Base-by-base conservation (phyloP, 2,888 invertebrate species). In the Vandiemenella viatica region DNA sequence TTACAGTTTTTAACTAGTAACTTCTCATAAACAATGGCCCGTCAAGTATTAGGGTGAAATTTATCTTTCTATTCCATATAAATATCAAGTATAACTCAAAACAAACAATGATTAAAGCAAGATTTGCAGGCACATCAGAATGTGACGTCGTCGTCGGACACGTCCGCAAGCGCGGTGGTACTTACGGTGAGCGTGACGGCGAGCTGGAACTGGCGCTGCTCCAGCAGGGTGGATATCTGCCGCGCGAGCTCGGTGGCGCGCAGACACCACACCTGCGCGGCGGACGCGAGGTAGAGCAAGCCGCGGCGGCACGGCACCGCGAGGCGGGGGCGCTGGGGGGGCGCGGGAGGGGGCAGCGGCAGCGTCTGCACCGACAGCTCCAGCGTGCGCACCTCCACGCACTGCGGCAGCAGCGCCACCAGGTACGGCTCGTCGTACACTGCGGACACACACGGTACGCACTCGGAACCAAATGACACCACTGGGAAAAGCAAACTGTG, bases 351-450 rank as follows among this genome's bases (percentile, higher is more conserved):
- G 13, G 18, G 18, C 8, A 42, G 20, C 37, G 59, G 58, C 4
- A 90, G 80, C 2, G 80, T 73, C 56, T 93, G 72, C 1, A 77
- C 80, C 66, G 95, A 93, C 66, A 95, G 95, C 56, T 89, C 85
- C 48, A 91, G 74, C 4, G 92, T 85, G 55, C 90, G 82, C 5
- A 96, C 77, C 67, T 95, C 87, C 23, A 95, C 75, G 55, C 79
- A 77, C 59, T 86, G 89, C 45, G 83, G 76, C 44, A 91, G 70
- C 43, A 96, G 73, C 5, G 90, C 92, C 49, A 97, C 69, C 17
- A 91, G 73, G 66, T 88, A 98, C 0, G 97, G 97, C 59, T 88
- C 83, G 66, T 97, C 93, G 80, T 92, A 91, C 21, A 83, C 91
- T 82, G 67, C 45, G 26, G 2, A 10, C 10, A 13, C 10, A 2